Base-by-base conservation (phyloP, 2,113 vertebrate species). In the Phaethon lepturus region DNA sequence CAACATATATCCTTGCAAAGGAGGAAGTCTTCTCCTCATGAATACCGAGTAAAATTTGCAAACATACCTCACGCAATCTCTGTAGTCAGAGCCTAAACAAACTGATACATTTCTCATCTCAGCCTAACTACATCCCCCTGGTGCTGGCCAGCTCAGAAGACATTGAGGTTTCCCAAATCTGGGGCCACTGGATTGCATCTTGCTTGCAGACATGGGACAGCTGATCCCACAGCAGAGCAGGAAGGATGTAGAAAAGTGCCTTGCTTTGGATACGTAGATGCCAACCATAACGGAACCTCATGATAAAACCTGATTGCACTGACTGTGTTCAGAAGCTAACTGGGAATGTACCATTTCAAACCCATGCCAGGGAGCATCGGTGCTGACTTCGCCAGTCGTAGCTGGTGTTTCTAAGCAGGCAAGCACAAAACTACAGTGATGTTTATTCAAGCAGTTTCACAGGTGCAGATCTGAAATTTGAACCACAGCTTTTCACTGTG, bases 181-280 rank as follows among this genome's bases (percentile, higher is more conserved):
- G 15, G 5, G 13, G 6, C n/a, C 13, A n/a, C 11, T 72, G 60
- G 25, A 22, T 47, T 81, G 16, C 22, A 55, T 71, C 20, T 35
- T 12, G 1, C 13, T 13, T n/a, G 18, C 38, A 72, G 25, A 50
- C 0, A 0, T 53, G 28, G 38, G 28, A 68, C 15, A 66, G 26
- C 18, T 87, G 68, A 72, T 81, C 24, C 26, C 80, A 68, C 14
- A 74, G 22, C 23, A 72, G 68, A 84, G 17, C 9, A 60, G 56
- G 52, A 71, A 60, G 83, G 47, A 52, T 7, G 67, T 45, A 45
- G 13, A 49, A 44, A 26, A 42, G 4, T 31, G 8, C 17, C 38
- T 80, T 79, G 40, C 31, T 84, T 72, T 59, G 28, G 16, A 11
- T 9, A 42, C 4, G 7, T 2, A 64, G 10, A 31, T 44, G 9